Evolutionary conservation across 1,140 invertebrate species (phyloP), one percentile per base, ranked within the genome.

Genomic region (Ericerus pela): DNA sequence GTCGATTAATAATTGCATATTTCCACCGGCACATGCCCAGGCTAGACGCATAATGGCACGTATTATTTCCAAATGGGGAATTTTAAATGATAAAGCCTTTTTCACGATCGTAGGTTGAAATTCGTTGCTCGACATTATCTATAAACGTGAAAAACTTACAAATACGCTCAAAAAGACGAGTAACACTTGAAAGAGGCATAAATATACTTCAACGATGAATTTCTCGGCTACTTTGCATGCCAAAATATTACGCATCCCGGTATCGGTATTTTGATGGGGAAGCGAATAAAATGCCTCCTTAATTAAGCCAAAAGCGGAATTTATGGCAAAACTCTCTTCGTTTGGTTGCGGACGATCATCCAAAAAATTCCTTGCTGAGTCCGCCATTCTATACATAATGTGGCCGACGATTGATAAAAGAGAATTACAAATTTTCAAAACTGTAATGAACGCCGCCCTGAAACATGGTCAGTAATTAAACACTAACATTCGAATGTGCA

Each of bases 341-440:
- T 22, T 47, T 14, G 22, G 41, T 8, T 18, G 4, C 22, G 8
- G 22, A 18, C 20, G 3, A 4, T 47, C 41, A 5, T 24, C 26
- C 14, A 47, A 47, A 24, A 24, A 47, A 47, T 47, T 47, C 14
- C 41, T 47, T 24, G 12, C 4, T 12, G 20, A 24, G 5, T 54
- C 53, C 11, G 33, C 33, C 30, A 36, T 31, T 16, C n/a, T 24
- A 54, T 54, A 36, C 31, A 84, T 73, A 18, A 82, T 77, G 63
- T 85, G 87, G 11, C 88, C 83, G 12, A 92, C 76, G 12, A 92
- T 83, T 6, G 87, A 91, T 2, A 96, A 72, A 59, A 92, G 77
- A 22, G 96, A 69, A 71, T 96, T 96, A 52, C 81, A 84, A 53
- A 96, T 75, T 69, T 90, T 87, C 51, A 97, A 72, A 43, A 94